Conservation (phyloP, 2,113 vertebrate species). For the Albula glossodonta region DNA sequence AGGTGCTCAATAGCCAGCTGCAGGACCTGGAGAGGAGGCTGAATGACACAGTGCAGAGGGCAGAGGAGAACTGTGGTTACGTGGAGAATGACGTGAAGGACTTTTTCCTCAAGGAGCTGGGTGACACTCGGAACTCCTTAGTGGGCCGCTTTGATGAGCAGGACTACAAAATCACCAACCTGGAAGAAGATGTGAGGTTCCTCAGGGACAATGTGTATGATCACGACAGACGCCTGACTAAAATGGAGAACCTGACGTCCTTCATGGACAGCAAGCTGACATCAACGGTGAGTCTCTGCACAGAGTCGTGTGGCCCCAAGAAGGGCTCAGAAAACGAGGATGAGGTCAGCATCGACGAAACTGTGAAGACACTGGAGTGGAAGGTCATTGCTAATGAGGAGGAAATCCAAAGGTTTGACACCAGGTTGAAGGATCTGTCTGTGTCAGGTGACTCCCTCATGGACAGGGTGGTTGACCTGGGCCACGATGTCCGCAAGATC, state of each 20-base stretch:
- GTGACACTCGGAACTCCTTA: slow-evolving; percentile 57
- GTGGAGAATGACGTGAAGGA: slow-evolving; percentile 62
- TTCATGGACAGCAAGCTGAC: slow-evolving; percentile 57
- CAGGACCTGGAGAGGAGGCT: slow-evolving; percentile 72
- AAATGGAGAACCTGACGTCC: slow-evolving; percentile 59
- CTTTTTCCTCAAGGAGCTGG: slow-evolving; percentile 58
- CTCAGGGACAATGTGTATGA: slow-evolving; percentile 59
- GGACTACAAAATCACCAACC: slow-evolving; percentile 56
- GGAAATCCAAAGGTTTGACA: slow-evolving; percentile 71
- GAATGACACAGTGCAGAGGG: slow-evolving; percentile 69
- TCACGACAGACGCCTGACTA: slow-evolving; percentile 49
- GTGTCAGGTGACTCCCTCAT: slow-evolving; percentile 72
- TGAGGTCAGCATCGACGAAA: slow-evolving; percentile 33
- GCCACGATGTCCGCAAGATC: slow-evolving; percentile 62
- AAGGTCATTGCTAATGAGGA: slow-evolving; percentile 75
- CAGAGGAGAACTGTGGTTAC: slow-evolving; percentile 59
- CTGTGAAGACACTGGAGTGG: slow-evolving; percentile 75
- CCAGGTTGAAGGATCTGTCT: slow-evolving; percentile 70
- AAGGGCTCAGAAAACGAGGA: not conserved
- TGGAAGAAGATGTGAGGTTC: slow-evolving; percentile 65
- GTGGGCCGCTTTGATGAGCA: slow-evolving; percentile 69
- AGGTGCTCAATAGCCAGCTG: slow-evolving; percentile 60
- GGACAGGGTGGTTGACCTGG: slow-evolving; percentile 71
- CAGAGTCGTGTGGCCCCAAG: slow-evolving; percentile 48
- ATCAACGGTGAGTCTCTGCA: slow-evolving; percentile 48